Conservation (phyloP, 2,113 vertebrate species). For the Elgaria multicarinata region DNA sequence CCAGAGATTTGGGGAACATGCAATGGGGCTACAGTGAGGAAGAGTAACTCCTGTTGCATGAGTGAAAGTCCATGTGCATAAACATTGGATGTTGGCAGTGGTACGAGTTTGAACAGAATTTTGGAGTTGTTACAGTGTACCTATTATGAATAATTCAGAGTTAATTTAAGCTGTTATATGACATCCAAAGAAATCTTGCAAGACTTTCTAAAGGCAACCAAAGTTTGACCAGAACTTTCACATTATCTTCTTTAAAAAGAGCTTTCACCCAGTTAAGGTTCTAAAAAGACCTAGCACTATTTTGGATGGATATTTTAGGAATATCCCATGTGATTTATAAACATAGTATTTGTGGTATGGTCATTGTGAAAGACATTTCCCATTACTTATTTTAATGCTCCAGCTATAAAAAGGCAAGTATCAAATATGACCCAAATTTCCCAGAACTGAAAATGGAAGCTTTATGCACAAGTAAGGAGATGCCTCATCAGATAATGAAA, state of each 20-base stretch:
- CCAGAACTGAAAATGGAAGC: background rate
- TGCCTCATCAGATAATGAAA: background rate
- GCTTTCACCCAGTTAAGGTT: background rate
- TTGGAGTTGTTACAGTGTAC: background rate
- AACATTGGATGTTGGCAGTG: too few species aligned
- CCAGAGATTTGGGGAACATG: too few species aligned
- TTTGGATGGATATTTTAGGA: too few species aligned
- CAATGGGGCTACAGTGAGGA: too few species aligned
- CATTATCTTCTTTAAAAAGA: background rate
- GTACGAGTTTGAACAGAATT: background rate
- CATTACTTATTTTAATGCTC: background rate
- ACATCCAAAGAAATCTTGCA: background rate
- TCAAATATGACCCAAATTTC: background rate
- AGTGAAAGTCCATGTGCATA: too few species aligned
- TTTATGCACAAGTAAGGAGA: background rate
- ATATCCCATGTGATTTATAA: too few species aligned
- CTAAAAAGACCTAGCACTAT: background rate
- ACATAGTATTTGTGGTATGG: background rate
- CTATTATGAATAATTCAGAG: background rate
- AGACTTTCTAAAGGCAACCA: too few species aligned
- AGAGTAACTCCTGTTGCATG: too few species aligned
- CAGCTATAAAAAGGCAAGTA: background rate
- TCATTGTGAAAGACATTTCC: background rate
- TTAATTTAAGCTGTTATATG: background rate
- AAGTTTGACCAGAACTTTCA: background rate